phyloP scores from a whole-genome alignment of 1,140 invertebrate genomes.

The Ceratoteleas bidentatus region DNA sequence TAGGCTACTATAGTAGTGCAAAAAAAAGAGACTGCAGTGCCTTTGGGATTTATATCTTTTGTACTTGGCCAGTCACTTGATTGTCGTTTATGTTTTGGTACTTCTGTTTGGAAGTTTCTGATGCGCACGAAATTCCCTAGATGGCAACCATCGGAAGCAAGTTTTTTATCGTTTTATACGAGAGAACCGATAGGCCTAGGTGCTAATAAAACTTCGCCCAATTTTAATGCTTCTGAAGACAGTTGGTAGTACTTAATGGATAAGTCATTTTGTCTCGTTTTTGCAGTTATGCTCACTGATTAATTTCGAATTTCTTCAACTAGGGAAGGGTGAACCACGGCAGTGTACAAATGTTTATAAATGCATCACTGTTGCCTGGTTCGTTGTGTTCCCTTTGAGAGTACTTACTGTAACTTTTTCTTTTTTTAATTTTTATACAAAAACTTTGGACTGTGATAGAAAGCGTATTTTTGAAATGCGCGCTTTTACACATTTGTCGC shows the following conservation, averaged over 20 bases:
- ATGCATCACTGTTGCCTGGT: too few relatives aligned
- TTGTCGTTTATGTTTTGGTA: too few relatives aligned
- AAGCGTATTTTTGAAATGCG: slow-evolving; percentile 52
- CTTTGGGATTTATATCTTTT: too few relatives aligned
- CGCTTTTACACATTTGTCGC: slow-evolving; percentile 55
- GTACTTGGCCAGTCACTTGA: too few relatives aligned
- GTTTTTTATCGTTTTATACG: background rate
- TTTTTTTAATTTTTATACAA: slow-evolving; percentile 29
- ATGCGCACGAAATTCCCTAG: slow-evolving; percentile 14
- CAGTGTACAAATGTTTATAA: too few relatives aligned
- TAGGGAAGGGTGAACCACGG: too few relatives aligned
- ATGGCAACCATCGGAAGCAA: background rate
- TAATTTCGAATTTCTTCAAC: slow-evolving; percentile 27
- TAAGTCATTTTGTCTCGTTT: slow-evolving; percentile 13
- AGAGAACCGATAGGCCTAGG: slow-evolving; percentile 9
- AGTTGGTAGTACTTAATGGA: slow-evolving; percentile 13
- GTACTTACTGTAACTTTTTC: background rate
- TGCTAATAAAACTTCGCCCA: background rate
- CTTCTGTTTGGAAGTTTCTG: background rate
- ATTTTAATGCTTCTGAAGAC: slow-evolving; percentile 12
- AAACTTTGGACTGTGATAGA: slow-evolving; percentile 70
- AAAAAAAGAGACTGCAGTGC: too few relatives aligned
- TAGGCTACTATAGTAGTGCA: too few relatives aligned
- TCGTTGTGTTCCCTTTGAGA: background rate
- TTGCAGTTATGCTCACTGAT: slow-evolving; percentile 36